Conservation (phyloP, 2,797 vertebrate species). For the Okamejei kenojei region DNA sequence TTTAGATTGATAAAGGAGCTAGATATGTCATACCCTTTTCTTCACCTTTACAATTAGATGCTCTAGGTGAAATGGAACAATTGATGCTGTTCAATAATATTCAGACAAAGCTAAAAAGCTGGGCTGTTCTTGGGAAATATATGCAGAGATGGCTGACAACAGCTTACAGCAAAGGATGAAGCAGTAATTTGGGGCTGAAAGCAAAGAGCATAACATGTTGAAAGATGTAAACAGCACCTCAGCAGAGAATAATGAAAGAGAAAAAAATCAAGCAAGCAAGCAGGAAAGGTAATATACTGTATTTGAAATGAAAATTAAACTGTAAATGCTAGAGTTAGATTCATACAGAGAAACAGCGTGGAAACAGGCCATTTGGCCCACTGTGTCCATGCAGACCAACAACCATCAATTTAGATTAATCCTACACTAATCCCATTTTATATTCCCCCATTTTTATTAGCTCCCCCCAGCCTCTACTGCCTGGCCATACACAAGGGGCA, state of each 20-base stretch:
- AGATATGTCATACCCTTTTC: neutral
- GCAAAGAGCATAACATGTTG: neutral
- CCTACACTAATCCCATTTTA: too few species aligned
- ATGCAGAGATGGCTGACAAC: neutral
- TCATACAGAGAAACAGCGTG: too few species aligned
- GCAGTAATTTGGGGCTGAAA: neutral
- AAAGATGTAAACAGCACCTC: neutral
- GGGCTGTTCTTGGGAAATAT: neutral
- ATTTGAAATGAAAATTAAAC: too few species aligned
- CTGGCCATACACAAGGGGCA: too few species aligned
- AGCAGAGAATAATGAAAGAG: neutral
- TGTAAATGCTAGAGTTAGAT: too few species aligned
- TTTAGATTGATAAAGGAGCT: slow-evolving; percentile 20
- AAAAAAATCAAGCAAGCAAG: neutral
- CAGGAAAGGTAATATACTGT: neutral
- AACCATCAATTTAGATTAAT: too few species aligned
- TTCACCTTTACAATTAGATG: neutral
- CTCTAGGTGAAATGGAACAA: neutral
- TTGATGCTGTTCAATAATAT: neutral
- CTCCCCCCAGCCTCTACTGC: too few species aligned
- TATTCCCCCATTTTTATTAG: too few species aligned
- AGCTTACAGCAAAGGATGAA: neutral
- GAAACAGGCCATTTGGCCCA: too few species aligned
- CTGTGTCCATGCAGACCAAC: too few species aligned
- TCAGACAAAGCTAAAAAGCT: neutral